Base-by-base conservation (phyloP, 2,113 vertebrate genomes). In the Cavia porcellus region DNA sequence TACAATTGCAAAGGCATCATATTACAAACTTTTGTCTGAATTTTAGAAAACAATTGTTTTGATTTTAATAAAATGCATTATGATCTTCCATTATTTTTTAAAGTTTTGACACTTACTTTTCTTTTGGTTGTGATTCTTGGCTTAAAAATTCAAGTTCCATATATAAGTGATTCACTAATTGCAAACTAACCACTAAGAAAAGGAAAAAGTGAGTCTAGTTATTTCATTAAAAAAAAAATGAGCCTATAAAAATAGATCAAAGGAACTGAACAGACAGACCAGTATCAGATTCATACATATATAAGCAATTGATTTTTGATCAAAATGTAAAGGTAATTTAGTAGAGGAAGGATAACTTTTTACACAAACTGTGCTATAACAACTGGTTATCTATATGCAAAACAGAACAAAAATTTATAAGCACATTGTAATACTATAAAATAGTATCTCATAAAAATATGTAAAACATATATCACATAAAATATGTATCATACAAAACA, bases 61-160 rank as follows among this genome's bases (percentile, higher is more conserved):
- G 13, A 95, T 96, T 32, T 85, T 90, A 25, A 90, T 72, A 92
- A 92, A 96, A 89, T 38, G 9, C 7, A 74, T 50, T 80, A 83
- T 62, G 92, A 96, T 42, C 11, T 70, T 77, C 50, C 25, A 92
- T 22, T 86, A 5, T 70, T 96, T 92, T 83, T 82, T 50, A 77
- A 95, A 96, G 32, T 93, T 97, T 82, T 82, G 72, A 11, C 82
- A 93, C n/a, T 79, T 75, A 85, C 59, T 38, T 90, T 89, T 66
- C 47, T 24, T 59, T 97, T 45, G 86, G 25, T 89, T 95, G 7
- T 92, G 11, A 95, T 74, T 92, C 74, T 86, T 89, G 8, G 77
- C 24, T 85, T 52, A 90, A 85, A 95, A 94, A 70, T 75, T 45
- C 75, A 95, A 90, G 57, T 96, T 94, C 66, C 81, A 75, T 38